phyloP scores from a whole-genome alignment of 2,888 invertebrate species.

The Mythimna lalbum region DNA sequence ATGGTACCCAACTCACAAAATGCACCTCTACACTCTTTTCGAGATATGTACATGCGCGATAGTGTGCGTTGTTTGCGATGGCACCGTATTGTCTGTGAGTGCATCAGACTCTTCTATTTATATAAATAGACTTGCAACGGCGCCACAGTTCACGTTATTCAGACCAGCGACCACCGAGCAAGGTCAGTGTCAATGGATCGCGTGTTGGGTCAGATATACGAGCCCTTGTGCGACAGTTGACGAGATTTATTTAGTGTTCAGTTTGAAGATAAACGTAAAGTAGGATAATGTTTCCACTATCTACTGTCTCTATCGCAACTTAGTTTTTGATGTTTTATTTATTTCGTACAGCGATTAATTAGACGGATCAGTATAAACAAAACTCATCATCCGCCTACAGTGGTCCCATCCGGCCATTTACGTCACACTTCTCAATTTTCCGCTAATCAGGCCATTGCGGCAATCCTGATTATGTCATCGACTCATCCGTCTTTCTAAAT shows the following conservation, averaged over 20 bases:
- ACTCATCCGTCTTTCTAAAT: not conserved
- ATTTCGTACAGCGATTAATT: not conserved
- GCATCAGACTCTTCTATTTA: slow-evolving; percentile 14
- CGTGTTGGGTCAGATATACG: slow-evolving; percentile 3
- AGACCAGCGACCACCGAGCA: not conserved
- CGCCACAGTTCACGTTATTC: slow-evolving; percentile 10
- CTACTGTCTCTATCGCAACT: not conserved
- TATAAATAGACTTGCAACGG: slow-evolving; percentile 29
- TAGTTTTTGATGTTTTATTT: not conserved
- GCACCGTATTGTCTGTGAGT: slow-evolving; percentile 13
- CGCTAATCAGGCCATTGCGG: not conserved
- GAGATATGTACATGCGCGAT: not conserved
- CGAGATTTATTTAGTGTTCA: not conserved
- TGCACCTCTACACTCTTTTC: not conserved
- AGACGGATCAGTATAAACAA: not conserved
- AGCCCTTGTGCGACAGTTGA: not conserved
- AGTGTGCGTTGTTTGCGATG: not conserved
- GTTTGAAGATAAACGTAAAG: not conserved
- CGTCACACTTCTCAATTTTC: slow-evolving; percentile 3
- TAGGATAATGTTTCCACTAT: not conserved
- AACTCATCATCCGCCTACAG: not conserved
- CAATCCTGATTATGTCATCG: slow-evolving; percentile 1
- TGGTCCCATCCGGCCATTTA: not conserved
- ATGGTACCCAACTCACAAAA: not conserved
- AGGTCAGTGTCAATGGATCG: slow-evolving; percentile 33